A percentile compares a stretch with the other conserved stretches of the same genome.
Evolutionary conservation across 2,797 vertebrate genomes (phyloP).

Genomic region (Sebastes reedi): DNA sequence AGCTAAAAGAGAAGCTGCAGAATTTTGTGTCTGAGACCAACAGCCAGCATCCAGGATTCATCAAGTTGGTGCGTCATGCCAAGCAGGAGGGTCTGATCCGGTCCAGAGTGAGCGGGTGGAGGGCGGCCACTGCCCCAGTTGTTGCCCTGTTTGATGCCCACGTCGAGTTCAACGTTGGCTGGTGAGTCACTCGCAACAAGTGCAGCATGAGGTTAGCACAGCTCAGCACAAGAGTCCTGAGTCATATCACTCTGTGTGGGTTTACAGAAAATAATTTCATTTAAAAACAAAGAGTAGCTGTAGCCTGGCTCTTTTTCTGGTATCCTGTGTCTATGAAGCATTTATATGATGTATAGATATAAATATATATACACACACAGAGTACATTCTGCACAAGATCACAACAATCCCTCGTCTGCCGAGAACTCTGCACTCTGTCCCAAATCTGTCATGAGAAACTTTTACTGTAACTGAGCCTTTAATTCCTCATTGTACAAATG

Average conservation of each 20-base stretch:
- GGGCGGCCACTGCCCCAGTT: slow-evolving; percentile 91
- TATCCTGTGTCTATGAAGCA: neutral
- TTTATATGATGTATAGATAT: neutral
- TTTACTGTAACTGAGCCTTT: neutral
- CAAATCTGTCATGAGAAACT: slow-evolving; percentile 57
- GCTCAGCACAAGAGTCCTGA: slow-evolving; percentile 26
- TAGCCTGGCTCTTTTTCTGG: neutral
- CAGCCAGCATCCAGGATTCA: slow-evolving; percentile 87
- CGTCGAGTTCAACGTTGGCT: slow-evolving; percentile 95
- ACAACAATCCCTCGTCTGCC: slow-evolving; percentile 1
- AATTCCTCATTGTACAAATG: neutral
- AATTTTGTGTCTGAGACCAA: slow-evolving; percentile 92
- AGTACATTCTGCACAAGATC: neutral
- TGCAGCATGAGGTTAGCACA: slow-evolving; percentile 19
- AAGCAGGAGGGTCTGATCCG: slow-evolving; percentile 97
- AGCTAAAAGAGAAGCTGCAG: slow-evolving; percentile 93
- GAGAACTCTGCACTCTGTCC: slow-evolving; percentile 37
- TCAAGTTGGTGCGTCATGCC: slow-evolving; percentile 92
- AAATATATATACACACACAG: neutral
- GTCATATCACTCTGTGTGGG: slow-evolving; percentile 44
- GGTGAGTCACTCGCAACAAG: slow-evolving; percentile 84
- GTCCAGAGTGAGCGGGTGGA: slow-evolving; percentile 96
- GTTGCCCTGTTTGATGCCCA: slow-evolving; percentile 98
- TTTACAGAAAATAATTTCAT: slow-evolving; percentile 17
- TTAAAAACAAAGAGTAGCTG: slow-evolving; percentile 26